Percentiles rank a stretch among this genome's conserved stretches.
phyloP scores from a whole-genome alignment of 2,888 invertebrate species.

The Hydraecia micacea region DNA sequence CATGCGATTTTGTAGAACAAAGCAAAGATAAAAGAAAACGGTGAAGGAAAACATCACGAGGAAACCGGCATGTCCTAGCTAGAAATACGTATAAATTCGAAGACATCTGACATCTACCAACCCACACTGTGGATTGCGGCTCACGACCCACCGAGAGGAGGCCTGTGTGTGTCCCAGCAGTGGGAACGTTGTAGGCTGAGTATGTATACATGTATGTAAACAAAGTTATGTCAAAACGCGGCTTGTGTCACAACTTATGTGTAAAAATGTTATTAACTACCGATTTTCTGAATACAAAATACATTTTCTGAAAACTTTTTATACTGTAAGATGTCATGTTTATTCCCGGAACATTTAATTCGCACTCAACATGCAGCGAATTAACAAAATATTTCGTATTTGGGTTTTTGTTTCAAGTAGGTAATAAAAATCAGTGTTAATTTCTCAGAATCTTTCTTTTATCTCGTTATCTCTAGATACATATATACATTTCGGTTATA shows the following conservation, averaged over 20 bases:
- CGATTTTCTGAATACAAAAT: neutral
- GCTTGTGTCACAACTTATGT: neutral
- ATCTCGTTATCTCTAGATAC: slow-evolving; percentile 81
- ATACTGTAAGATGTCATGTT: neutral
- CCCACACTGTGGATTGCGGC: neutral
- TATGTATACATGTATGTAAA: neutral
- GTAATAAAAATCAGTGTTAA: slow-evolving; percentile 70
- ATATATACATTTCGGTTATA: slow-evolving; percentile 79
- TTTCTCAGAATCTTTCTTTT: slow-evolving; percentile 76
- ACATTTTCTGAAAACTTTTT: neutral
- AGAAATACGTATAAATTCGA: neutral
- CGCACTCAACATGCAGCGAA: neutral
- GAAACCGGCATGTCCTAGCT: neutral
- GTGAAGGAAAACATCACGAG: neutral
- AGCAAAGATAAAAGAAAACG: neutral
- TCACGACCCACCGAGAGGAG: neutral
- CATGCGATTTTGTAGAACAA: neutral
- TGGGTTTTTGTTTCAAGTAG: slow-evolving; percentile 9
- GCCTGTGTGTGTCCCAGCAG: neutral
- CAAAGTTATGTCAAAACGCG: neutral
- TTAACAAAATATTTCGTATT: neutral
- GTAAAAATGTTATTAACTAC: neutral
- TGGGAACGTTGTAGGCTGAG: neutral
- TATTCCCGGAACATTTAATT: neutral
- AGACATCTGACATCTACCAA: neutral